phyloP scores from a whole-genome alignment of 2,888 invertebrate genomes.

The Agelastica alni region DNA sequence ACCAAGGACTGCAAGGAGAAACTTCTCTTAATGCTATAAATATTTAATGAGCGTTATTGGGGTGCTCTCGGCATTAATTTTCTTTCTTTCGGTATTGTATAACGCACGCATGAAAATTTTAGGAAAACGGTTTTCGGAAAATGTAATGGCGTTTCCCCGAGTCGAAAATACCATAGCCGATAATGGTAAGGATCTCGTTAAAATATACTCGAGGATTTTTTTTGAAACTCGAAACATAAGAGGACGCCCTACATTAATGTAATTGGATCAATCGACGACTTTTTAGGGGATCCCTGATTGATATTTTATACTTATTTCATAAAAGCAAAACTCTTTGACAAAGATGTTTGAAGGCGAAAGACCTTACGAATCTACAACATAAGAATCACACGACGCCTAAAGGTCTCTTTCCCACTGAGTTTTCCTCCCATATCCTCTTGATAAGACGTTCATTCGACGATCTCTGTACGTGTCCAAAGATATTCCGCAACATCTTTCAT shows the following conservation, averaged over 20 bases:
- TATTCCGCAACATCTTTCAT: too few relatives aligned
- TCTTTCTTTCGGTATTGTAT: conserved; percentile 28
- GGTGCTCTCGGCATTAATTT: conserved; percentile 35
- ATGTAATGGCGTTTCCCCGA: conserved; percentile 10
- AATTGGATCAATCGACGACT: neutral
- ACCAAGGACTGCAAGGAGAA: conserved; percentile 23
- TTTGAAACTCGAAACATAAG: neutral
- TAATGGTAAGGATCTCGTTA: conserved; percentile 7
- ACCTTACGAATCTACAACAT: too few relatives aligned
- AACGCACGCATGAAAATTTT: conserved; percentile 26
- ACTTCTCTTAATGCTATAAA: conserved; percentile 41
- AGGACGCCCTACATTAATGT: neutral
- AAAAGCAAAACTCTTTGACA: too few relatives aligned
- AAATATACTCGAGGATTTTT: neutral
- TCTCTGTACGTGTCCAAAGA: too few relatives aligned
- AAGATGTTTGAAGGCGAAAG: too few relatives aligned
- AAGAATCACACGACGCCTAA: too few relatives aligned
- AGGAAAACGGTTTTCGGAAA: conserved; percentile 18
- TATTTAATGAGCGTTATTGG: conserved; percentile 42
- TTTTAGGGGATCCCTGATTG: too few relatives aligned
- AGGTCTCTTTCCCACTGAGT: too few relatives aligned
- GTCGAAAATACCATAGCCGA: neutral
- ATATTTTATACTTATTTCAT: too few relatives aligned
- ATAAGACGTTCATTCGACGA: too few relatives aligned
- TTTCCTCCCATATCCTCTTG: too few relatives aligned